Evolutionary conservation across 2,797 vertebrate species (phyloP).

Genomic region (Phrynocephalus guinanensis): DNA sequence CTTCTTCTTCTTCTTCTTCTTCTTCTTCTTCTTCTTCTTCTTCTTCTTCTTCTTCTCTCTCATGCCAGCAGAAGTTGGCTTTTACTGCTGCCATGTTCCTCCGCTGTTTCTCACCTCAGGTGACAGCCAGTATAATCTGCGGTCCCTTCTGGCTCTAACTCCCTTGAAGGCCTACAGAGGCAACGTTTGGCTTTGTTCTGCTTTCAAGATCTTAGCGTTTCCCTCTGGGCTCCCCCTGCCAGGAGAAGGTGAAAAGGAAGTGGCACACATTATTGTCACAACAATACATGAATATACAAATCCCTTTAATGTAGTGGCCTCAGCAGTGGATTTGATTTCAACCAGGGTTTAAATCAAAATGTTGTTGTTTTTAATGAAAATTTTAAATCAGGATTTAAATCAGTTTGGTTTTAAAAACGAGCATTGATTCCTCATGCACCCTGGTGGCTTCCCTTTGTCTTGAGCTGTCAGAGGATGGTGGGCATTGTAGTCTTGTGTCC

Average conservation of each 20-base stretch:
- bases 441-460: too few relatives aligned
- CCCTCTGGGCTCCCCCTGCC: not conserved
- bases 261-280: not conserved
- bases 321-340: too few relatives aligned
- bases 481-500: too few relatives aligned
- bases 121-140: not conserved
- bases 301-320: too few relatives aligned
- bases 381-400: too few relatives aligned
- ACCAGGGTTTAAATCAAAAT: too few relatives aligned
- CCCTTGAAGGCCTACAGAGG: not conserved
- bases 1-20: not conserved
- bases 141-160: not conserved
- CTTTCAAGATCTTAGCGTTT: not conserved
- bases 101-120: not conserved
- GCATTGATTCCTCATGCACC: too few relatives aligned
- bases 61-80: constrained; percentile 43
- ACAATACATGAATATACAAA: too few relatives aligned
- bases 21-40: not conserved
- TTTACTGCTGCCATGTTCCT: constrained; percentile 1
- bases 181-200: not conserved
- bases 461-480: too few relatives aligned
- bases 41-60: not conserved
- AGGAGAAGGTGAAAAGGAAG: not conserved
- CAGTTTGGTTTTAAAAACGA: too few relatives aligned
- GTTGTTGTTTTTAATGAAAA: too few relatives aligned